Conservation (phyloP, 2,797 vertebrate genomes). For the Diplodus puntazzo region DNA sequence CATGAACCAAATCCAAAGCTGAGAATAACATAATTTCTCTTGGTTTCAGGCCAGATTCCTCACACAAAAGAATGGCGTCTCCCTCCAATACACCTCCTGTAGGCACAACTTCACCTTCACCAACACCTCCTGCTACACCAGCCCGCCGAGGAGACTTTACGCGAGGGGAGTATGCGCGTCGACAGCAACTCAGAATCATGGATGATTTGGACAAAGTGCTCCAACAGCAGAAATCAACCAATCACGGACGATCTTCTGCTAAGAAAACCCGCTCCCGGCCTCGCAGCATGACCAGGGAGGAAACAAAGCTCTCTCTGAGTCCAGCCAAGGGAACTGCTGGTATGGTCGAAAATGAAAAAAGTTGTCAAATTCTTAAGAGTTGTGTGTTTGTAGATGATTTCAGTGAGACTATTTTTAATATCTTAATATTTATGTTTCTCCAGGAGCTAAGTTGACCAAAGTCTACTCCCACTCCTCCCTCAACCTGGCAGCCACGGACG, state of each 20-base stretch:
- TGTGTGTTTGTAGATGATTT: background rate
- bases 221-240: slow-evolving; percentile 78
- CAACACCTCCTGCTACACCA: slow-evolving; percentile 81
- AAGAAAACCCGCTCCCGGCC: slow-evolving; percentile 85
- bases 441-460: slow-evolving; percentile 85
- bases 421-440: slow-evolving; percentile 20
- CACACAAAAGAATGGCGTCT: slow-evolving; percentile 55
- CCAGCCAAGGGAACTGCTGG: slow-evolving; percentile 86
- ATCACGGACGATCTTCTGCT: slow-evolving; percentile 55
- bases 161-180: slow-evolving; percentile 85
- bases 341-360: slow-evolving; percentile 60
- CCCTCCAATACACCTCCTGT: slow-evolving; percentile 69
- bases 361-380: no score
- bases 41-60: slow-evolving; percentile 55
- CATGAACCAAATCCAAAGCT: background rate
- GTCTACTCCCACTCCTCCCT: slow-evolving; percentile 91
- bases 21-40: background rate
- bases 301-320: slow-evolving; percentile 86
- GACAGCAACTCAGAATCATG: slow-evolving; percentile 92
- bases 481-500: slow-evolving; percentile 86
- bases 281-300: slow-evolving; percentile 89
- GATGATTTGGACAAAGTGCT: slow-evolving; percentile 91
- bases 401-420: background rate
- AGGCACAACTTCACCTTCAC: slow-evolving; percentile 66
- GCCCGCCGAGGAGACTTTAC: slow-evolving; percentile 89